phyloP scores from a whole-genome alignment of 1,140 invertebrate species.

The Aphis gossypii region DNA sequence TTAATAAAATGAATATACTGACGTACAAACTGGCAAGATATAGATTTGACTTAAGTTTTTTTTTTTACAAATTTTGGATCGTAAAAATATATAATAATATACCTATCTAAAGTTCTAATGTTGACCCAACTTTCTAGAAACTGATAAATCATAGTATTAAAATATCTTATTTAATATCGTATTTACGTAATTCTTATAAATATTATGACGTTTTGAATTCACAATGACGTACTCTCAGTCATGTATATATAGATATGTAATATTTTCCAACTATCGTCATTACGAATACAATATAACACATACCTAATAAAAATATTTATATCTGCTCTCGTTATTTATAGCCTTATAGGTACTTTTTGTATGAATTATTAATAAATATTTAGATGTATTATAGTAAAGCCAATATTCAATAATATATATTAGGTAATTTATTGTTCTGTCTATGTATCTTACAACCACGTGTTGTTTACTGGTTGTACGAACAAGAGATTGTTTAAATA shows the following conservation, averaged over 20 bases:
- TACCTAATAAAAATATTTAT: background rate
- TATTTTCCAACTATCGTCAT: background rate
- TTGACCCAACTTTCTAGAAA: background rate
- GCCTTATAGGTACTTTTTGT: background rate
- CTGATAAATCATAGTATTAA: background rate
- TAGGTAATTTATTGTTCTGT: background rate
- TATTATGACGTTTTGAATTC: background rate
- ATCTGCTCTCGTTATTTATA: background rate
- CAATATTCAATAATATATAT: background rate
- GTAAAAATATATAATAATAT: background rate
- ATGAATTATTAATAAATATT: background rate
- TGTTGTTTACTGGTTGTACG: background rate
- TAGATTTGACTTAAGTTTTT: background rate
- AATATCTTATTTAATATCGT: background rate
- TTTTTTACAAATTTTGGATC: background rate
- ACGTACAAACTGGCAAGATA: background rate
- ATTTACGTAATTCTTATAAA: background rate
- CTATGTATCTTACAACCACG: background rate
- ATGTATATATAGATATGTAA: background rate
- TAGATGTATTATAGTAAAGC: background rate
- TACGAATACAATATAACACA: background rate
- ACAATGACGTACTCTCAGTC: background rate
- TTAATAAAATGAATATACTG: background rate
- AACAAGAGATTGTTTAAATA: background rate
- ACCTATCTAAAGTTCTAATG: background rate